Evolutionary conservation across 2,797 vertebrate species (phyloP).

Genomic region (Enteromius argenteus): DNA sequence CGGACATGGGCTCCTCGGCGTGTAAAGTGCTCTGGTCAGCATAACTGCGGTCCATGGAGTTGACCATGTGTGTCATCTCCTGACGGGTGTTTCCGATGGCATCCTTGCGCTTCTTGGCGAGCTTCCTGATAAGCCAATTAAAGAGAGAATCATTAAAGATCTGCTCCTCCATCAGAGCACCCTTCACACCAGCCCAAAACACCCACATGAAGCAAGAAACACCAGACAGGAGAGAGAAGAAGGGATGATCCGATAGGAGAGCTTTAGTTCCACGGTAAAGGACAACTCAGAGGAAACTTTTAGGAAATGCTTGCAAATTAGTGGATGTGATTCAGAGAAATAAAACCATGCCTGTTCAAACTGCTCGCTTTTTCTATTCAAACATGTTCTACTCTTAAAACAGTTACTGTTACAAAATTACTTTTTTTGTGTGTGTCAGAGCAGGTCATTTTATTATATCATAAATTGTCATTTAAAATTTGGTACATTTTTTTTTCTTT

Average conservation of each 20-base stretch:
- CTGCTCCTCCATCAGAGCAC: neutral
- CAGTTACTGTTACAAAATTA: neutral
- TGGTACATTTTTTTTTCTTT: neutral
- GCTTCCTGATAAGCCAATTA: conserved; percentile 85
- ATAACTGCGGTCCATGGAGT: conserved; percentile 97
- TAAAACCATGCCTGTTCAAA: conserved; percentile 25
- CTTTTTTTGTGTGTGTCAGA: neutral
- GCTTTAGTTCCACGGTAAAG: conserved; percentile 34
- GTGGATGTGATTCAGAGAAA: conserved; percentile 7
- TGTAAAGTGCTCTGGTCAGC: conserved; percentile 97
- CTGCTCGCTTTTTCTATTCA: neutral
- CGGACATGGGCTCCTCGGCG: conserved; percentile 93
- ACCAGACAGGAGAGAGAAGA: conserved; percentile 24
- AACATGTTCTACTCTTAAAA: neutral
- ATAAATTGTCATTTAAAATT: neutral
- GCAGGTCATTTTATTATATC: neutral
- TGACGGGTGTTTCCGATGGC: conserved; percentile 94
- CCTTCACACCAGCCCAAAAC: neutral
- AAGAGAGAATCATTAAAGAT: conserved; percentile 51
- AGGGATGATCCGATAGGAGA: conserved; percentile 31
- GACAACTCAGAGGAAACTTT: conserved; percentile 17
- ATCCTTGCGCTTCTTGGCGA: conserved; percentile 98
- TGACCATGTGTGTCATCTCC: conserved; percentile 99
- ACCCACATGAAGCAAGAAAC: conserved; percentile 12
- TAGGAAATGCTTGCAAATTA: conserved; percentile 28